Evolutionary conservation across 2,888 invertebrate species (phyloP).

Genomic region (Incurvaria masculella): DNA sequence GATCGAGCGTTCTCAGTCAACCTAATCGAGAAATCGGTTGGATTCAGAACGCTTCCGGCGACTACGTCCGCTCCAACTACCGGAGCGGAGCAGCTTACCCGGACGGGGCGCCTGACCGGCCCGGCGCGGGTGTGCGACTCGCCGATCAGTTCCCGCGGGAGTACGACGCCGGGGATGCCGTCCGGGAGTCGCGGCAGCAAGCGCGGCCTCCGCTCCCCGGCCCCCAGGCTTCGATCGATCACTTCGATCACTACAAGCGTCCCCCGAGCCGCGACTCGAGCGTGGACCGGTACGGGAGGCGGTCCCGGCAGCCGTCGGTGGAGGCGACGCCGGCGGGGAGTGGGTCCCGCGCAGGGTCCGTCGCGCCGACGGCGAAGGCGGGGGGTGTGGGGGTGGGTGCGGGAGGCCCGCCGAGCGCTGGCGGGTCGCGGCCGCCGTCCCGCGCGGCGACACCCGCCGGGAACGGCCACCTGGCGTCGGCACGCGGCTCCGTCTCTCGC

Average conservation of each 20-base stretch:
- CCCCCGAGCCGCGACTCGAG: conserved; percentile 87
- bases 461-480: conserved; percentile 65
- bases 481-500: conserved; percentile 54
- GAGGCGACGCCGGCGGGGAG: conserved; percentile 69
- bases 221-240: conserved; percentile 72
- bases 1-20: conserved; percentile 42
- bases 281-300: conserved; percentile 75
- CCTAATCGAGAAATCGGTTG: no score
- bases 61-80: conserved; percentile 35
- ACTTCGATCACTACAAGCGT: conserved; percentile 92
- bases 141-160: conserved; percentile 40
- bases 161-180: conserved; percentile 19
- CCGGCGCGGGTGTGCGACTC: conserved; percentile 14
- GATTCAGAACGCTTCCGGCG: conserved; percentile 18
- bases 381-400: conserved; percentile 68
- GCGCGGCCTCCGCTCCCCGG: conserved; percentile 40
- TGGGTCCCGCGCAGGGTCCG: conserved; percentile 65
- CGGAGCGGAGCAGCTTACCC: conserved; percentile 42
- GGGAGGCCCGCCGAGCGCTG: conserved; percentile 64
- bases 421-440: conserved; percentile 51
- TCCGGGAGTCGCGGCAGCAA: conserved; percentile 49
- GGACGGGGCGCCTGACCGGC: conserved; percentile 32
- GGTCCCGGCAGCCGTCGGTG: conserved; percentile 77
- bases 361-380: conserved; percentile 74
- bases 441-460: conserved; percentile 45